phyloP scores from a whole-genome alignment of 2,888 invertebrate species.

The Parnassius apollo region DNA sequence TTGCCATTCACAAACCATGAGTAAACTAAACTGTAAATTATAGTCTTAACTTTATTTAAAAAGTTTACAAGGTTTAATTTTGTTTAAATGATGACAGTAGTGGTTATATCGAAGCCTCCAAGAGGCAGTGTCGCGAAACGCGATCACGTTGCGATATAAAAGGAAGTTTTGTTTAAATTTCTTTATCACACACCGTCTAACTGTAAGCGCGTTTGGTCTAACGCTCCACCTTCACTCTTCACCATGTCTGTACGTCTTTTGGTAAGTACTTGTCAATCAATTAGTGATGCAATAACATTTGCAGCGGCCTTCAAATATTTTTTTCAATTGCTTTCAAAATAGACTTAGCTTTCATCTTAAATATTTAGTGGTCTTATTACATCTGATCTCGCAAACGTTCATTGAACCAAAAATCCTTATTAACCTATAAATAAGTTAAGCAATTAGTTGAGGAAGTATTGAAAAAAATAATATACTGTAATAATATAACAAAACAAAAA shows the following conservation, averaged over 20 bases:
- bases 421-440: too few relatives aligned
- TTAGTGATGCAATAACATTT: conserved; percentile 8
- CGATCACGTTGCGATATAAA: conserved; percentile 78
- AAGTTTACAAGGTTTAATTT: conserved; percentile 29
- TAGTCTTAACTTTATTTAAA: conserved; percentile 10
- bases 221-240: conserved; percentile 43
- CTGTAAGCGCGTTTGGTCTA: conserved; percentile 63
- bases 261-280: conserved; percentile 59
- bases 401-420: conserved; percentile 1
- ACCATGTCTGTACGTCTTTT: conserved; percentile 74
- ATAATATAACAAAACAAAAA: too few relatives aligned
- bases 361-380: conserved; percentile 6
- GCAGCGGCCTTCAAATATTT: conserved; percentile 20
- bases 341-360: conserved; percentile 1
- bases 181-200: conserved; percentile 72
- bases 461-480: too few relatives aligned
- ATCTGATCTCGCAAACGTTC: background rate
- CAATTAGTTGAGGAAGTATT: too few relatives aligned
- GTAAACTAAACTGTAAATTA: background rate
- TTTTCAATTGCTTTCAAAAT: conserved; percentile 20
- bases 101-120: conserved; percentile 49
- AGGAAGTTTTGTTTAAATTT: conserved; percentile 77
- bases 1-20: conserved; percentile 2
- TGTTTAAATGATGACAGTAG: conserved; percentile 30
- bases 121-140: conserved; percentile 78